Evolutionary conservation across 2,797 vertebrate genomes (phyloP), one percentile per base, ranked within the genome.

Genomic region (Hippocampus kuda): DNA sequence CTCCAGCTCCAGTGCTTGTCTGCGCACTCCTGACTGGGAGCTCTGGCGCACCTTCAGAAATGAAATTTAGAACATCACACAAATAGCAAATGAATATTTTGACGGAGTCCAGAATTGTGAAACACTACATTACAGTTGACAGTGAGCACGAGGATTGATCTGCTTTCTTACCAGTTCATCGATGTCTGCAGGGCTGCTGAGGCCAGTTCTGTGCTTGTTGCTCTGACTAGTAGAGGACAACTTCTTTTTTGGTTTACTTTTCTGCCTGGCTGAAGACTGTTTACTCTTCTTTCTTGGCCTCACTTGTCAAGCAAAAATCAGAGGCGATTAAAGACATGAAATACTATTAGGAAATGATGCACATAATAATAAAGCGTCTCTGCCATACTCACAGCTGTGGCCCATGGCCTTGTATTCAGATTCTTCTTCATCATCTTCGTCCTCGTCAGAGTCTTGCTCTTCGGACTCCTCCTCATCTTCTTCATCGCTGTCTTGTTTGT

Each of bases 401-500:
- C 94, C 95, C 69, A 93, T 92, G 71, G 93, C 90, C 84, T 93
- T 94, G 67, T 94, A 92, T 71, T 95, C 93, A 0, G 93, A 94
- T 0, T 93, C 93, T 0, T 94, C 95, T 1, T 93, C 93, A 0
- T 92, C 90, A 0, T 90, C 93, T 0, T 92, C 92, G 0, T 92
- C 93, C 2, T 94, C 94, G 1, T 93, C 92, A 2, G 93, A 93
- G 7, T 92, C 92, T 1, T 90, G 87, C 0, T 93, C 92, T 42
- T 94, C 92, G 1, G 88, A 89, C 57, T 91, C 90, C 24, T 64
- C 62, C 62, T 61, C 89, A 0, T 94, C 93, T 5, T 95, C 93
- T 72, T 95, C 95, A 34, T 96, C 90, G 1, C 92, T 91, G 77
- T 97, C 94, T 77, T 98, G 93, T 12, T 95, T 92, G 16, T 98